These are phyloP conservation scores for Hormiphora californensis DNA, from an alignment of 37 sponge, comb jelly and placozoan species.

Conservation along the genomic window DNA sequence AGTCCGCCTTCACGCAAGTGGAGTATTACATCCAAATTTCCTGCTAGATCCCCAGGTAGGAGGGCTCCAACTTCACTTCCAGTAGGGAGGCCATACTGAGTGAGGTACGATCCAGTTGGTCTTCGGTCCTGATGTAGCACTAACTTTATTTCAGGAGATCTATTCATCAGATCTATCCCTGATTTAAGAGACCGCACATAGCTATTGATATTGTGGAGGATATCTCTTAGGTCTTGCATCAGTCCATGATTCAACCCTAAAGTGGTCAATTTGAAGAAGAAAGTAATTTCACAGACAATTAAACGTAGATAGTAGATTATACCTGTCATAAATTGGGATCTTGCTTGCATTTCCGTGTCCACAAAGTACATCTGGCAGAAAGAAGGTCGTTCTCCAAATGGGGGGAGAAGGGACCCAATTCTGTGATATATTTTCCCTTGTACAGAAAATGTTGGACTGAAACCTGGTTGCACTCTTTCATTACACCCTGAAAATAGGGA, in stretches of 20 bases:
- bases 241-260: not conserved
- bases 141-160: not conserved
- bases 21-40: not conserved
- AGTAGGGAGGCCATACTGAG: not conserved
- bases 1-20: not conserved
- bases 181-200: not conserved
- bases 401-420: not conserved
- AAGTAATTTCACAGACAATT: no score
- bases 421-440: conserved; percentile 28
- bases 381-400: not conserved
- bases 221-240: not conserved
- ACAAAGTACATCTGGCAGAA: not conserved
- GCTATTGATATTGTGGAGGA: not conserved
- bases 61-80: not conserved
- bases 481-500: no score
- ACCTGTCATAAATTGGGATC: not conserved
- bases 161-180: not conserved
- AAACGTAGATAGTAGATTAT: no score
- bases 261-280: no score
- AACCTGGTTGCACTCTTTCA: not conserved
- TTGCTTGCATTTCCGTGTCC: not conserved
- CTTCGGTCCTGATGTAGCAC: not conserved
- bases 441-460: conserved; percentile 4
- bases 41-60: not conserved
- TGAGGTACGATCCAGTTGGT: not conserved